phyloP scores from a whole-genome alignment of 2,113 vertebrate species.

The Coptodon bakossiorum region DNA sequence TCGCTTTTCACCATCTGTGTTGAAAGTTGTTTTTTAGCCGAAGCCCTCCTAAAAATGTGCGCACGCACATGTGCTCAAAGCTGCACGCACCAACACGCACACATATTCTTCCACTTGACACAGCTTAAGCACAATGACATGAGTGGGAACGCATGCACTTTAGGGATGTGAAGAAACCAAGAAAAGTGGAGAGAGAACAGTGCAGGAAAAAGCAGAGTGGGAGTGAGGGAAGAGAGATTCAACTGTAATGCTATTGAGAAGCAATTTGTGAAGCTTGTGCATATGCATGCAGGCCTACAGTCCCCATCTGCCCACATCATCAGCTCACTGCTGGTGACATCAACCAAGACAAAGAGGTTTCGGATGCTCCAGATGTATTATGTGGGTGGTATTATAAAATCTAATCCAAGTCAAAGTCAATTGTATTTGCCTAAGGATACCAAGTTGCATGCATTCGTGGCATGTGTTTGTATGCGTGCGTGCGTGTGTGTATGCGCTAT shows the following conservation, averaged over 20 bases:
- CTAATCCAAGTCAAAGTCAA: slow-evolving; percentile 58
- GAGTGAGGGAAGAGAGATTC: slow-evolving; percentile 50
- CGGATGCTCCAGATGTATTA: slow-evolving; percentile 51
- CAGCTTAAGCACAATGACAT: slow-evolving; percentile 23
- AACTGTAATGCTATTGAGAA: slow-evolving; percentile 62
- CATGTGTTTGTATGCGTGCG: not conserved
- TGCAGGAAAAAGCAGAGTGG: slow-evolving; percentile 48
- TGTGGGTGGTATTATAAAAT: slow-evolving; percentile 62
- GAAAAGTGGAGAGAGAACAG: slow-evolving; percentile 30
- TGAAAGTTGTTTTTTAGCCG: not conserved
- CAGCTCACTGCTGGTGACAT: slow-evolving; percentile 62
- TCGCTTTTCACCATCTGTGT: not conserved
- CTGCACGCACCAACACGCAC: not conserved
- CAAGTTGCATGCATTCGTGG: not conserved
- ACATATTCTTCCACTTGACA: slow-evolving; percentile 38
- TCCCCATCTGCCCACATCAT: slow-evolving; percentile 65
- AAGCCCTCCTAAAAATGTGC: not conserved
- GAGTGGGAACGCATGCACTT: slow-evolving; percentile 47
- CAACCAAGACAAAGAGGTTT: slow-evolving; percentile 64
- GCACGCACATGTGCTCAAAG: not conserved
- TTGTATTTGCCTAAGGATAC: slow-evolving; percentile 51
- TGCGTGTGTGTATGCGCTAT: not conserved
- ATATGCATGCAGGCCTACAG: slow-evolving; percentile 58
- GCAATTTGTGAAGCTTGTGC: slow-evolving; percentile 65
- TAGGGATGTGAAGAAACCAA: slow-evolving; percentile 23